Evolutionary conservation across 1,140 invertebrate species (phyloP), one percentile per base, ranked within the genome.

Genomic region (Polypedilum vanderplanki): DNA sequence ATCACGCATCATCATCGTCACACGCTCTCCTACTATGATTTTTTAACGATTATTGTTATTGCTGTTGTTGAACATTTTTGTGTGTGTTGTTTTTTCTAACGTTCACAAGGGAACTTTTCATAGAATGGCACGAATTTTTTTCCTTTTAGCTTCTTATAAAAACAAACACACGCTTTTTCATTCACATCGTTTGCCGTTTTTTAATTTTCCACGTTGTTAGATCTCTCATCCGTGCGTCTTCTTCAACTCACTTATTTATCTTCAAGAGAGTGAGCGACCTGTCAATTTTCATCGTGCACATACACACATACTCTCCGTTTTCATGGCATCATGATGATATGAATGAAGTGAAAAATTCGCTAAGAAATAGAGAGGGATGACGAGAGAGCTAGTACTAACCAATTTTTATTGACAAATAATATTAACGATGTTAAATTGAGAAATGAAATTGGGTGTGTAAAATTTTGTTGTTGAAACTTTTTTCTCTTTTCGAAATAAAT

Each of bases 381-480:
- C n/a, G 46, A 57, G 9, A 46, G 12, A 57, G n/a, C 12, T 57
- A n/a, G 46, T 57, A n/a, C 10, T 57, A 33, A 33, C 24, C 24
- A 33, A 33, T 12, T 18, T 67, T 70, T 70, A 70, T 70, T 70
- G 65, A 70, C 65, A 70, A 70, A 70, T 70, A 70, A 70, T 70
- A 70, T 70, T 70, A 70, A 70, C 65, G 65, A 70, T 70, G 65
- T 70, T 70, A 70, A 70, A 70, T 70, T 18, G 65, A 70, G 46
- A 70, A 70, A 70, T 70, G 65, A 70, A 70, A 70, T 70, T 70
- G 65, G 65, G 65, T 70, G 65, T 20, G 18, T 70, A 22, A 70
- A 70, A 70, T 18, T 57, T 12, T 57, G n/a, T 33, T 33, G 24
- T 33, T 33, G 24, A 57, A 15, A 46, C 41, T 46, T 46, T 67